A percentile compares a stretch with the other conserved stretches of the same genome.
These are phyloP conservation scores for Hypomecis atomaria DNA, from an alignment of 2,888 invertebrate genomes.

Conservation along the genomic window DNA sequence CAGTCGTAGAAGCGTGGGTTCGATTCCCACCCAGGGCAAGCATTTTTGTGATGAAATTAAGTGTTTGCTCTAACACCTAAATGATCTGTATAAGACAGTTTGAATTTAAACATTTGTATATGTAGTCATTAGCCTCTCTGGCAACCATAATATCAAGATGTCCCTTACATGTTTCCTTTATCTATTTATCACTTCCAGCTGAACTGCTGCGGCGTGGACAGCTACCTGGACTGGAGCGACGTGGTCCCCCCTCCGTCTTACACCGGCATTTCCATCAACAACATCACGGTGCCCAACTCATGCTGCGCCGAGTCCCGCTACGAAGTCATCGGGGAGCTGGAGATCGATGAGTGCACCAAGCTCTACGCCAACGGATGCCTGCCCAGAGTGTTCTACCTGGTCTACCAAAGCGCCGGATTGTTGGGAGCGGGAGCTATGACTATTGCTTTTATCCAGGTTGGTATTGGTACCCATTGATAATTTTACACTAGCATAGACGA, in stretches of 20 bases:
- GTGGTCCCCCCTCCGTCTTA: conserved; percentile 54
- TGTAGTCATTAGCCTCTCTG: no score
- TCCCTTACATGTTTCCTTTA: no score
- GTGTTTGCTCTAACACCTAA: no score
- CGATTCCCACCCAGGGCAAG: no score
- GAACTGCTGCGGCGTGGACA: conserved; percentile 87
- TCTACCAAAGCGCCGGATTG: conserved; percentile 89
- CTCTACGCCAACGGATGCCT: conserved; percentile 85
- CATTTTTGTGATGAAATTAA: no score
- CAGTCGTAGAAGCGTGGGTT: no score
- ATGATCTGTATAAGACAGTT: no score
- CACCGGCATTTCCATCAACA: conserved; percentile 63
- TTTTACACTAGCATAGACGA: not conserved
- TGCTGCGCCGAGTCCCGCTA: conserved; percentile 80
- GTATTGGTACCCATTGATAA: conserved; percentile 2
- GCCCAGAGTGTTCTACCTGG: conserved; percentile 83
- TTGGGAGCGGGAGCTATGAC: conserved; percentile 90
- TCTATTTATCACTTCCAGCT: no score
- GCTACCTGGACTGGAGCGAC: conserved; percentile 85
- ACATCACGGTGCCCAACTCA: conserved; percentile 84
- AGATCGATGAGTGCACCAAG: conserved; percentile 65
- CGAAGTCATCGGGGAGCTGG: conserved; percentile 43
- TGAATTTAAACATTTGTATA: no score
- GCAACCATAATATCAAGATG: no score
- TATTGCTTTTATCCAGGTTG: conserved; percentile 92